Conservation (phyloP, 2,797 vertebrate species). For the Stomatorhinus walkeri region DNA sequence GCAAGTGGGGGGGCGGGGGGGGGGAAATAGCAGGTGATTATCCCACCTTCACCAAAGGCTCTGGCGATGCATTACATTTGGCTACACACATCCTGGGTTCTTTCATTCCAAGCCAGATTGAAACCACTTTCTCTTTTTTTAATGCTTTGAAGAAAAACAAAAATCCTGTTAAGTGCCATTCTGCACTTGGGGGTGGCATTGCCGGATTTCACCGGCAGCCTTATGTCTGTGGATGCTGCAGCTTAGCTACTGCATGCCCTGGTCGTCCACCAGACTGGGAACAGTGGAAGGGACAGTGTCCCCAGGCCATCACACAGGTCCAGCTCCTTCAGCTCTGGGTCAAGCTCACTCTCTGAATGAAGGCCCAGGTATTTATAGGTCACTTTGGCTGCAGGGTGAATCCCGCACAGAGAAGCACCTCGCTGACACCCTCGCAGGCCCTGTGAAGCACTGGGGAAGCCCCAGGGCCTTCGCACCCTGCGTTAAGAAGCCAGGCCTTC, state of each 20-base stretch:
- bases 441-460: neutral
- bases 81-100: neutral
- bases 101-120: neutral
- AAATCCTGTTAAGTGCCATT: slow-evolving; percentile 3
- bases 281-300: neutral
- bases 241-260: neutral
- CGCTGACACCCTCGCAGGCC: neutral
- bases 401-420: neutral
- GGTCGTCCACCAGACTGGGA: neutral
- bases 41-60: neutral
- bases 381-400: neutral
- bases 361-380: neutral
- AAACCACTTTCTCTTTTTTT: slow-evolving; percentile 11
- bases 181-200: neutral
- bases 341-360: neutral
- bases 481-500: neutral
- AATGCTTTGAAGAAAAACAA: slow-evolving; percentile 12
- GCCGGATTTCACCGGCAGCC: neutral
- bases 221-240: neutral
- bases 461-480: neutral
- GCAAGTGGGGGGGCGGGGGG: neutral
- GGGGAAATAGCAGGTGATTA: neutral
- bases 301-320: neutral
- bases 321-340: neutral
- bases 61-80: neutral